Conservation (phyloP, 2,888 invertebrate species). For the Drosophila picticornis region DNA sequence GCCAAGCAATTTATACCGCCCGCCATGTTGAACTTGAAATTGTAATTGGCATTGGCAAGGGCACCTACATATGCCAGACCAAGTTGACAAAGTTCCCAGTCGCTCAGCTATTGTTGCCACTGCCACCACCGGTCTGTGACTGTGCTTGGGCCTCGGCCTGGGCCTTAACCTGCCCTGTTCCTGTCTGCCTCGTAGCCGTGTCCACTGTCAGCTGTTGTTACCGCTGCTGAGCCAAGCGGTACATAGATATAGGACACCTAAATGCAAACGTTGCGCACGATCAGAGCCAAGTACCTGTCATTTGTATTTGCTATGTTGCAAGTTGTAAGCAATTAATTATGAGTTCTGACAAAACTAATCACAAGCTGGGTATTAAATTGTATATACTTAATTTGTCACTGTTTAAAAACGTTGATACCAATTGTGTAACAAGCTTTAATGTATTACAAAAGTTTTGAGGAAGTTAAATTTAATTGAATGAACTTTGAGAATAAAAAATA, state of each 20-base stretch:
- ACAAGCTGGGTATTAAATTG: background rate
- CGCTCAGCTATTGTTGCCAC: conserved; percentile 15
- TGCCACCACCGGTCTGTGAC: conserved; percentile 5
- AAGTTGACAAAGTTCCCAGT: conserved; percentile 37
- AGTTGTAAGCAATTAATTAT: background rate
- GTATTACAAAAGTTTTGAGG: background rate
- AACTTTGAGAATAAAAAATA: background rate
- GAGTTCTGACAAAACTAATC: background rate
- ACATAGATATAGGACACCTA: conserved; percentile 12
- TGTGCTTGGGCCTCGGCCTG: background rate
- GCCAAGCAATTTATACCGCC: conserved; percentile 73
- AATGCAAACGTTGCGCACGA: conserved; percentile 11
- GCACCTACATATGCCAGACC: conserved; percentile 75
- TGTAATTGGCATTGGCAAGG: conserved; percentile 82
- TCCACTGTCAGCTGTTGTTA: conserved; percentile 49
- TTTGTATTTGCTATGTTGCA: background rate
- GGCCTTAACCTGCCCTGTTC: conserved; percentile 21
- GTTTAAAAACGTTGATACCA: background rate
- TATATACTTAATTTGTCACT: background rate
- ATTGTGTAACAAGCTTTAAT: background rate
- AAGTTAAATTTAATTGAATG: background rate
- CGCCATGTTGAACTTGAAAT: conserved; percentile 83
- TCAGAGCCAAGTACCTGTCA: conserved; percentile 10
- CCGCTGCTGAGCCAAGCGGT: conserved; percentile 11
- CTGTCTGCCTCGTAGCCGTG: conserved; percentile 13